These are phyloP conservation scores for Caracal caracal DNA, from an alignment of 2,113 vertebrate species.

Conservation along the genomic window DNA sequence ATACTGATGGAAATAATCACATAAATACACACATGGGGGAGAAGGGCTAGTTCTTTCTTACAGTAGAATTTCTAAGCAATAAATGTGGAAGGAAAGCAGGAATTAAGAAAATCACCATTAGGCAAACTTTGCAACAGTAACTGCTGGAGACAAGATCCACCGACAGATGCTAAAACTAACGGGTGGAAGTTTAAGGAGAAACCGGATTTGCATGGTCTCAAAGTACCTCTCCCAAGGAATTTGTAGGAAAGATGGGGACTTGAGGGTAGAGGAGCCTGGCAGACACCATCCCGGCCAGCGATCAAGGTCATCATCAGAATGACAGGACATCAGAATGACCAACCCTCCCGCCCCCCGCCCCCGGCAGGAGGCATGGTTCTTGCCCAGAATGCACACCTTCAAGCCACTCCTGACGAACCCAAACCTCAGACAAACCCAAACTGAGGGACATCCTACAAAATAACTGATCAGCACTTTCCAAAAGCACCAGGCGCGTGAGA, in stretches of 20 bases:
- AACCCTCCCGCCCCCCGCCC: too few relatives aligned
- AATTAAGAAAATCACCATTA: background rate
- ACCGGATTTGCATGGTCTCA: background rate
- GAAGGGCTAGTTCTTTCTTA: background rate
- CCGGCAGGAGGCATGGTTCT: background rate
- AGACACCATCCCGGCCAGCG: accelerated
- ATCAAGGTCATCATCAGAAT: background rate
- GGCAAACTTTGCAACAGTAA: background rate
- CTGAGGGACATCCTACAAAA: background rate
- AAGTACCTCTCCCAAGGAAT: too few relatives aligned
- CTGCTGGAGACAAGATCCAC: background rate
- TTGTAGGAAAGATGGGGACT: background rate
- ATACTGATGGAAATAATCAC: background rate
- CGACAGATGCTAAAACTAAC: background rate
- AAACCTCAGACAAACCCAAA: background rate
- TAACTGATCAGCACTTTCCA: background rate
- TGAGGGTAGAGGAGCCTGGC: background rate
- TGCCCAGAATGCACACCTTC: background rate
- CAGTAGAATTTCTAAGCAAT: background rate
- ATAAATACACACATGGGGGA: background rate
- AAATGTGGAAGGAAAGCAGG: background rate
- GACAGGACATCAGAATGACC: background rate
- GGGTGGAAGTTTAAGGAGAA: background rate
- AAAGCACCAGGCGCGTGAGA: background rate
- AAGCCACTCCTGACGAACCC: too few relatives aligned